phyloP scores from a whole-genome alignment of 1,140 invertebrate genomes.

The Teleopsis dalmanni region DNA sequence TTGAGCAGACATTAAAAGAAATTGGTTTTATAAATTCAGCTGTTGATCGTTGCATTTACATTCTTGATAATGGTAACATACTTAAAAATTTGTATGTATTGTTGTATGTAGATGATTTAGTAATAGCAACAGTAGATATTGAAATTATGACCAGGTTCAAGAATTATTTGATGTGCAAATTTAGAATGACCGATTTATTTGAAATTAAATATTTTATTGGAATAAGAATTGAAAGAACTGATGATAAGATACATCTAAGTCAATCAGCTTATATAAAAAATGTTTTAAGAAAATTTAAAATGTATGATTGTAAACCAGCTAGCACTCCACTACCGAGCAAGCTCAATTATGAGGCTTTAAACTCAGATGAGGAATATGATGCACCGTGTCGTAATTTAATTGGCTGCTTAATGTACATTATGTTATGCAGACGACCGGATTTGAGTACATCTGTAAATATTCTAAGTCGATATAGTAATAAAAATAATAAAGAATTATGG shows the following conservation, averaged over 20 bases:
- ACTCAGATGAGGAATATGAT: conserved; percentile 11
- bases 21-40: conserved; percentile 25
- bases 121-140: conserved; percentile 17
- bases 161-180: conserved; percentile 20
- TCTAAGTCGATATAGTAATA: conserved; percentile 11
- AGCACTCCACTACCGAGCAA: conserved; percentile 12
- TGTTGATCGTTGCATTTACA: conserved; percentile 26
- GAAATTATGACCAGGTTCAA: conserved; percentile 18
- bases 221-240: conserved; percentile 17
- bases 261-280: conserved; percentile 18
- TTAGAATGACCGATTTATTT: conserved; percentile 17
- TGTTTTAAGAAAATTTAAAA: conserved; percentile 8
- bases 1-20: conserved; percentile 24
- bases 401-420: conserved; percentile 15
- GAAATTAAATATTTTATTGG: conserved; percentile 24
- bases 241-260: conserved; percentile 14
- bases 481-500: conserved; percentile 14
- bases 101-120: conserved; percentile 25
- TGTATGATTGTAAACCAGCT: conserved; percentile 10
- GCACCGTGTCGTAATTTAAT: conserved; percentile 14
- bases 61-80: conserved; percentile 19
- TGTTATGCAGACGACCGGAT: conserved; percentile 10
- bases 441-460: conserved; percentile 10
- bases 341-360: conserved; percentile 12
- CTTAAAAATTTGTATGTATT: conserved; percentile 23